Conservation (phyloP, 2,113 vertebrate genomes). For the Sinocyclocheilus maitianheensis region DNA sequence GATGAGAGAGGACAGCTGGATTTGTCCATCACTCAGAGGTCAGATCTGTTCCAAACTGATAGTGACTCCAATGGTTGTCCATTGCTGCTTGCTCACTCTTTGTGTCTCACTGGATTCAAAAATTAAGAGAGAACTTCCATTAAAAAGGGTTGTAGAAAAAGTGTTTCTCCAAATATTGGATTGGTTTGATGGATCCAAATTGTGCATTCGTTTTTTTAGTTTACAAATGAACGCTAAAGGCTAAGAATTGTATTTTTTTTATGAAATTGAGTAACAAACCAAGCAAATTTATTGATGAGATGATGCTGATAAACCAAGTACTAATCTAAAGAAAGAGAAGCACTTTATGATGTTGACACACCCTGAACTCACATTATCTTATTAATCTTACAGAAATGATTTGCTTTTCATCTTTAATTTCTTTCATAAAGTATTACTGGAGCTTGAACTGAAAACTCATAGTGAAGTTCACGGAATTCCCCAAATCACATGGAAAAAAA, state of each 20-base stretch:
- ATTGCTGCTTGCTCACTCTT: slow-evolving; percentile 68
- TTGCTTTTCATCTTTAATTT: slow-evolving; percentile 38
- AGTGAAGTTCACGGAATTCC: slow-evolving; percentile 30
- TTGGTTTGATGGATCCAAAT: slow-evolving; percentile 5
- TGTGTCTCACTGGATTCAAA: slow-evolving; percentile 53
- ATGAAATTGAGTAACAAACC: neutral
- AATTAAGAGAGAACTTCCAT: neutral
- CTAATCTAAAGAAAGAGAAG: slow-evolving; percentile 40
- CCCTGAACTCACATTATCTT: slow-evolving; percentile 1
- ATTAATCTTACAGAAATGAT: slow-evolving; percentile 15
- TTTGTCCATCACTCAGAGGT: slow-evolving; percentile 18
- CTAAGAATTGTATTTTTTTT: neutral
- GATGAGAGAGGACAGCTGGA: slow-evolving; percentile 14
- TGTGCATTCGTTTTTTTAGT: neutral
- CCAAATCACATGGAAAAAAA: slow-evolving; percentile 41
- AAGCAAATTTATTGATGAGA: neutral
- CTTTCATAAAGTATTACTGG: slow-evolving; percentile 54
- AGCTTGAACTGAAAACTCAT: slow-evolving; percentile 64
- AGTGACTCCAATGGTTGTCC: neutral
- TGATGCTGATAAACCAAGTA: neutral
- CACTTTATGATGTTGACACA: slow-evolving; percentile 4
- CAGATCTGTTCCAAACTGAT: neutral
- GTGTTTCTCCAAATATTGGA: slow-evolving; percentile 46
- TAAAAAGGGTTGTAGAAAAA: slow-evolving; percentile 25
- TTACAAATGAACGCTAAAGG: neutral